Base-by-base conservation (phyloP, 2,888 invertebrate species). In the Bembecia ichneumoniformis region DNA sequence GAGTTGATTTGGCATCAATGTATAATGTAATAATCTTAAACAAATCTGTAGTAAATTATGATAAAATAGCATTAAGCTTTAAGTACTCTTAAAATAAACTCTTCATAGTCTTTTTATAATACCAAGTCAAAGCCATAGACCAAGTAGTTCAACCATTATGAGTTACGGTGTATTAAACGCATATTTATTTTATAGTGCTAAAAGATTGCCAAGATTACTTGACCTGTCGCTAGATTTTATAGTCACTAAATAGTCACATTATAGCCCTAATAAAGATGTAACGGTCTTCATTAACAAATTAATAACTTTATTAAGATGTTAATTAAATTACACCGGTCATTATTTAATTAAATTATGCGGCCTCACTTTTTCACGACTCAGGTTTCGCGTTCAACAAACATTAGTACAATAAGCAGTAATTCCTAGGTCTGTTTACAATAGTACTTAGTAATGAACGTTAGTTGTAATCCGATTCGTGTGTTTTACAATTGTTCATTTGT, bases 401-500 rank as follows among this genome's bases (percentile, higher is more conserved):
- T 40, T 40, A 40, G 40, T n/a, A 40, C 40, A 40, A 40, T 40
- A 13, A 40, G 40, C 7, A 4, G n/a, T 40, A 40, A 40, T 13
- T 40, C n/a, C 13, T 13, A 40, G 13, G 3, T 13, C 40, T 63
- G 66, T 66, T 61, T 66, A 68, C 72, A 68, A 70, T 61, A 61
- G 60, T 71, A 64, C 66, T 60, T 58, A 57, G 62, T 58, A 59
- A 57, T 58, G 57, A 55, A 59, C 71, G 74, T 77, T 74, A 71
- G 63, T 77, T 75, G 77, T 77, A 77, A 78, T 77, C 77, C 77
- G 78, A 79, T 79, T 74, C 67, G 68, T 68, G 56, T 60, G 16
- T 20, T n/a, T n/a, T 46, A 46, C 13, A 11, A 46, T 28, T 46
- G 51, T 72, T 75, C 70, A 73, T 61, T 62, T 63, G 58, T 60